Conservation (phyloP, 2,797 vertebrate genomes). For the Orestias chungarensis region DNA sequence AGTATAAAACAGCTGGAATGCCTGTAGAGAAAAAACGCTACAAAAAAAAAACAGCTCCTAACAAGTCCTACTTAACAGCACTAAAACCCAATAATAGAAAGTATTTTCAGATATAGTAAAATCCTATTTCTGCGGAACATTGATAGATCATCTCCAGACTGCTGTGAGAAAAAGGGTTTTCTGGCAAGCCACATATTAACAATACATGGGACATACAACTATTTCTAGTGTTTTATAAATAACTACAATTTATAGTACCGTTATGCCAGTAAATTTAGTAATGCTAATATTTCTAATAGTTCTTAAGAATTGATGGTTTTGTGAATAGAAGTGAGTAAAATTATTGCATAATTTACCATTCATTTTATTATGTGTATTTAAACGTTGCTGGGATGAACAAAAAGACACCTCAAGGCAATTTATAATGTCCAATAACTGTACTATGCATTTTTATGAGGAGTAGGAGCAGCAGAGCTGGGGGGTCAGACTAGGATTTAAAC, state of each 20-base stretch:
- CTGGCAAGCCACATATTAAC: not conserved
- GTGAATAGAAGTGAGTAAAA: not conserved
- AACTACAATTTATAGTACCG: not conserved
- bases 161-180: not conserved
- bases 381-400: not conserved
- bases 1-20: not conserved
- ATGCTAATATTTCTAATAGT: not conserved
- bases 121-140: not conserved
- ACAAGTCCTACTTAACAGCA: not conserved
- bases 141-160: not conserved
- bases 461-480: not conserved
- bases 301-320: not conserved
- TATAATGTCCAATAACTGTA: not conserved
- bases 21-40: not conserved
- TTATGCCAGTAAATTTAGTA: not conserved
- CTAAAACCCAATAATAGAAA: not conserved
- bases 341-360: not conserved
- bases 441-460: not conserved
- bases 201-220: not conserved
- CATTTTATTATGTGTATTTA: not conserved
- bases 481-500: not conserved
- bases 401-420: not conserved
- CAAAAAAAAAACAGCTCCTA: not conserved
- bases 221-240: not conserved
- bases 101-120: not conserved